A percentile compares a stretch with the other conserved stretches of the same genome.
Evolutionary conservation across 1,140 invertebrate species (phyloP).

Genomic region (Eueides isabella): DNA sequence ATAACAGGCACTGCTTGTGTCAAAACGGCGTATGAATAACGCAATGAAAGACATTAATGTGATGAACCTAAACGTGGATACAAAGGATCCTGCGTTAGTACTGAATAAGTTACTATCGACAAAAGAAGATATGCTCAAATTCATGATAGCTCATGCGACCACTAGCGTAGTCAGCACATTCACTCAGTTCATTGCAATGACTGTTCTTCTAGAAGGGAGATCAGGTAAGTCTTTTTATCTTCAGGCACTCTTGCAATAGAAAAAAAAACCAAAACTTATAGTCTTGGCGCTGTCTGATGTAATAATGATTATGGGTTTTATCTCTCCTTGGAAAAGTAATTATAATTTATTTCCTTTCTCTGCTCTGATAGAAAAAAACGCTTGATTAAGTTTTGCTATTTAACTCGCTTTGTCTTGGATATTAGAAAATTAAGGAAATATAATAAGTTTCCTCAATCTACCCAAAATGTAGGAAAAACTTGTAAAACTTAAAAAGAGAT

Average conservation of each 20-base stretch:
- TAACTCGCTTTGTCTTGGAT: too few species aligned
- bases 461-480: too few species aligned
- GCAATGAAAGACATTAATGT: slow-evolving; percentile 51
- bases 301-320: background rate
- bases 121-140: slow-evolving; percentile 45
- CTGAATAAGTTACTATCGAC: slow-evolving; percentile 60
- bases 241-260: background rate
- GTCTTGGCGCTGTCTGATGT: too few species aligned
- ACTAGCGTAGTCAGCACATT: slow-evolving; percentile 75
- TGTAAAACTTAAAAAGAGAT: too few species aligned
- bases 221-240: slow-evolving; percentile 52
- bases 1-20: slow-evolving; percentile 16
- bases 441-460: too few species aligned
- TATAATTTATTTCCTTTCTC: too few species aligned
- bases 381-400: too few species aligned
- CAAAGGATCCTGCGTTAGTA: slow-evolving; percentile 51
- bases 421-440: too few species aligned
- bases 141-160: slow-evolving; percentile 60
- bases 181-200: slow-evolving; percentile 83
- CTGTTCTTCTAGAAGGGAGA: slow-evolving; percentile 77
- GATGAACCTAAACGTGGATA: slow-evolving; percentile 54
- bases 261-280: too few species aligned
- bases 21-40: slow-evolving; percentile 47
- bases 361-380: too few species aligned
- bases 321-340: too few species aligned